phyloP scores from a whole-genome alignment of 1,140 invertebrate species.

The Octopus sinensis region DNA sequence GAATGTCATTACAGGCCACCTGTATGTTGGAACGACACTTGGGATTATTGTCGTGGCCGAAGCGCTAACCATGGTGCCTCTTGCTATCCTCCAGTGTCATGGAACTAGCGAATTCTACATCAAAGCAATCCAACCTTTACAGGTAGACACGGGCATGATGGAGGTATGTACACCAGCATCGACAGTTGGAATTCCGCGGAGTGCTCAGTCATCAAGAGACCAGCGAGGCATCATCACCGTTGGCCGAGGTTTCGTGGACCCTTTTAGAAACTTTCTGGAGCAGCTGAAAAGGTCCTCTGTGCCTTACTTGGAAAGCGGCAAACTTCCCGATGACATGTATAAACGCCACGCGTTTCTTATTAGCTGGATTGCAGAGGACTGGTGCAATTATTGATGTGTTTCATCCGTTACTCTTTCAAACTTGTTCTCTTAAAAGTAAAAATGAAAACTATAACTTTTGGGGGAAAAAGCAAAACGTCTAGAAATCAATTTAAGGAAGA shows the following conservation, averaged over 20 bases:
- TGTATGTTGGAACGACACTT: conserved; percentile 49
- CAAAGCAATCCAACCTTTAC: conserved; percentile 38
- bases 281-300: conserved; percentile 15
- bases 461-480: too few relatives aligned
- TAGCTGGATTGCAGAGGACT: conserved; percentile 41
- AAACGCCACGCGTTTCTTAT: conserved; percentile 37
- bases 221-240: conserved; percentile 34
- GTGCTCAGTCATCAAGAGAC: not conserved
- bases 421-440: too few relatives aligned
- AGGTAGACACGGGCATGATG: conserved; percentile 9
- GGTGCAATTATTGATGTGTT: conserved; percentile 39
- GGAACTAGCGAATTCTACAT: conserved; percentile 42
- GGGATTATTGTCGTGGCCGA: conserved; percentile 47
- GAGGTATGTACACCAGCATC: not conserved
- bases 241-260: conserved; percentile 37
- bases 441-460: too few relatives aligned
- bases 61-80: conserved; percentile 31
- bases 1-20: conserved; percentile 35
- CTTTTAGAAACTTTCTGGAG: conserved; percentile 27
- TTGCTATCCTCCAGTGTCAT: conserved; percentile 43
- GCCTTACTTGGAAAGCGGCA: not conserved
- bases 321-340: conserved; percentile 11
- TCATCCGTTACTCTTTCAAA: too few relatives aligned
- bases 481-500: too few relatives aligned
- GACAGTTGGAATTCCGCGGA: conserved; percentile 1